A percentile compares a stretch with the other conserved stretches of the same genome.
Evolutionary conservation across 2,797 vertebrate genomes (phyloP).

Genomic region (Halcyon leucocephala): DNA sequence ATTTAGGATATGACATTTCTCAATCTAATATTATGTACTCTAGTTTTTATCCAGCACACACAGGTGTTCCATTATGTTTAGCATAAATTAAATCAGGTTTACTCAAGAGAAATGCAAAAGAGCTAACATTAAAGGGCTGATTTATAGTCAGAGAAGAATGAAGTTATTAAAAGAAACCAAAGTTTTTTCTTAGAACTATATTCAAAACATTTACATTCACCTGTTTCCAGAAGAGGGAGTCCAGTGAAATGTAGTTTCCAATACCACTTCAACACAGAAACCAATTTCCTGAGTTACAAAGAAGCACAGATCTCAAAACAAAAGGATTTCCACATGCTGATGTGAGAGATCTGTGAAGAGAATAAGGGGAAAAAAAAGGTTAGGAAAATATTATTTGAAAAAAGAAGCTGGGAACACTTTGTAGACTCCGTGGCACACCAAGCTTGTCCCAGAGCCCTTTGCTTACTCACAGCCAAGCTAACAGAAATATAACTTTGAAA

Average conservation of each 20-base stretch:
- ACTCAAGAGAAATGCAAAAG: conserved; percentile 33
- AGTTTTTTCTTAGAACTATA: background rate
- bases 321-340: background rate
- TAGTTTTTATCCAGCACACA: background rate
- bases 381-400: background rate
- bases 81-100: conserved; percentile 56
- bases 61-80: conserved; percentile 43
- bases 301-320: background rate
- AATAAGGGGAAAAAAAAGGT: conserved; percentile 4
- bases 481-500: background rate
- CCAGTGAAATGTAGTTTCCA: background rate
- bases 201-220: conserved; percentile 11
- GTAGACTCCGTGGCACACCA: background rate
- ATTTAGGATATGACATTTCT: background rate
- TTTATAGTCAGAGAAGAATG: conserved; percentile 43
- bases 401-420: background rate
- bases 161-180: background rate
- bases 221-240: background rate
- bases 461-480: background rate
- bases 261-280: background rate
- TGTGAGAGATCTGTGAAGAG: background rate
- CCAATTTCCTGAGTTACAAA: background rate
- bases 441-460: background rate
- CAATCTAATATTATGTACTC: background rate
- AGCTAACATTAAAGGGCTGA: background rate